These are phyloP conservation scores for Acrocyrtus sp. DNA, from an alignment of 2,888 invertebrate species.

Conservation along the genomic window DNA sequence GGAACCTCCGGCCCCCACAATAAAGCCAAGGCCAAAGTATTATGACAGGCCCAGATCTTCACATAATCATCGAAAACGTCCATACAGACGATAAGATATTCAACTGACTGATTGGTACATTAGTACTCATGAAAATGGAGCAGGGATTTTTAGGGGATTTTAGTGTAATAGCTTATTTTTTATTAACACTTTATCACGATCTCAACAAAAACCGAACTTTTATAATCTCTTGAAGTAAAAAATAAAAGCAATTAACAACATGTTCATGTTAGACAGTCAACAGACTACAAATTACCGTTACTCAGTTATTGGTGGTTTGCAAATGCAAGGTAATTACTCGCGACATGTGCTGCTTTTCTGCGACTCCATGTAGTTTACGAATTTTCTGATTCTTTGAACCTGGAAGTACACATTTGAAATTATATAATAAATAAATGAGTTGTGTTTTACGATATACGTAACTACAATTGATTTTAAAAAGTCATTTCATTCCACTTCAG, in stretches of 20 bases:
- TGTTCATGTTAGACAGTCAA: too few species aligned
- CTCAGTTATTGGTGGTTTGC: too few species aligned
- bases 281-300: too few species aligned
- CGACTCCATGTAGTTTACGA: too few species aligned
- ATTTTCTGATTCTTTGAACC: conserved; percentile 80
- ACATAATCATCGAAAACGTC: conserved; percentile 13
- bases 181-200: not conserved
- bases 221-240: not conserved
- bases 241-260: too few species aligned
- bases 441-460: conserved; percentile 14
- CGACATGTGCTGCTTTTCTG: not conserved
- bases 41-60: conserved; percentile 26
- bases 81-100: conserved; percentile 27
- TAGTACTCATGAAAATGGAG: not conserved
- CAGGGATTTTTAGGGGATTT: conserved; percentile 4
- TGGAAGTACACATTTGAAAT: conserved; percentile 64
- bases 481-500: conserved; percentile 61
- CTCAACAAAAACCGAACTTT: not conserved
- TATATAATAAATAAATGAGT: not conserved
- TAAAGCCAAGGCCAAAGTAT: conserved; percentile 23
- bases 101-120: not conserved
- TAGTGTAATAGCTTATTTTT: not conserved
- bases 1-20: conserved; percentile 1
- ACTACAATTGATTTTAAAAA: conserved; percentile 58
- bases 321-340: too few species aligned